A percentile compares a stretch with the other conserved stretches of the same genome.
Conservation (phyloP, 2,888 invertebrate species). For the Cyclophora albipunctata region DNA sequence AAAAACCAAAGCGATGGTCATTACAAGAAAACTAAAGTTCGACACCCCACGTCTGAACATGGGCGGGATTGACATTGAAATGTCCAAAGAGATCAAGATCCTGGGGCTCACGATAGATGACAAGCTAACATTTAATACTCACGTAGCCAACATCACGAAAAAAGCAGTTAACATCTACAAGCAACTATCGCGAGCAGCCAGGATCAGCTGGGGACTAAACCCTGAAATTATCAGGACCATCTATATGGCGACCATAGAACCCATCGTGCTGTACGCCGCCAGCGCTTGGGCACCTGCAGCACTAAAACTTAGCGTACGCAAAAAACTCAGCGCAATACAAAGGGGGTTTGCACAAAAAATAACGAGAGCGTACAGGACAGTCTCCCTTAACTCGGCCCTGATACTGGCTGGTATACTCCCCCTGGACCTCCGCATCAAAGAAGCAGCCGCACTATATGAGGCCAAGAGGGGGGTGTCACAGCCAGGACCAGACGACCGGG, state of each 20-base stretch:
- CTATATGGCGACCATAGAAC: background rate
- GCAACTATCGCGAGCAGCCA: no score
- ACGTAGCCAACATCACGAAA: no score
- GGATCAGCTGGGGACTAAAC: no score
- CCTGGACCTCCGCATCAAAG: no score
- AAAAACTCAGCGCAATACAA: conserved; percentile 5
- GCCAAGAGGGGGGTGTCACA: no score
- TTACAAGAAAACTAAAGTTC: conserved; percentile 3
- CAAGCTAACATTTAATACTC: no score
- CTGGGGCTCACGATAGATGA: no score
- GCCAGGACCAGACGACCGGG: no score
- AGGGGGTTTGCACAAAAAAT: conserved; percentile 11
- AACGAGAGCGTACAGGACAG: conserved; percentile 5
- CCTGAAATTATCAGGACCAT: background rate
- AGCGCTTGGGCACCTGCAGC: background rate
- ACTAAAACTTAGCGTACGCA: background rate
- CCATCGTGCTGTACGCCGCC: background rate
- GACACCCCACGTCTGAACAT: conserved; percentile 1
- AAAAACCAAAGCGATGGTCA: no score
- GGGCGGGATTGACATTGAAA: conserved; percentile 1
- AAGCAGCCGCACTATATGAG: no score
- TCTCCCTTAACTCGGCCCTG: conserved; percentile 6
- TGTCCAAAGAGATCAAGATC: background rate
- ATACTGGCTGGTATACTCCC: no score
- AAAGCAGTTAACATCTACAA: no score